Evolutionary conservation across 1,140 invertebrate species (phyloP), one percentile per base, ranked within the genome.

Genomic region (Chymomyza costata): DNA sequence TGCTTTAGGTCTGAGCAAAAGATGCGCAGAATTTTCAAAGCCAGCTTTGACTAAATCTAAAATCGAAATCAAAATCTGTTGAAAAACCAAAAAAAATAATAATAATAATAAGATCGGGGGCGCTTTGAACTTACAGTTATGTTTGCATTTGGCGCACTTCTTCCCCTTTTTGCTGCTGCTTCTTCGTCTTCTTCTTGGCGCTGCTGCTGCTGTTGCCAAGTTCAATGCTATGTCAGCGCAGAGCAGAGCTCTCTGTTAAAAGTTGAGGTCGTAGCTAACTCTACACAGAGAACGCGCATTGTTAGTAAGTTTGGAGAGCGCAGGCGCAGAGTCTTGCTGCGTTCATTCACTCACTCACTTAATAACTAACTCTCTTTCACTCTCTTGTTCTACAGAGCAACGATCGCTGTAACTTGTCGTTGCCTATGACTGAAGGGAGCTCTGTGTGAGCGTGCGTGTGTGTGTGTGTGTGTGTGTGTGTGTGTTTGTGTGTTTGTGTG

Each of bases 201-300:
- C n/a, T n/a, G n/a, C n/a, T n/a, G n/a, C n/a, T n/a, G n/a, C n/a
- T n/a, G 49, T 76, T 74, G n/a, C n/a, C 73, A 78, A 78, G 71
- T 78, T 78, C 71, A 78, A 80, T 70, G 73, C 66, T 76, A 62
- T 43, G 43, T 18, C 47, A 37, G 32, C 34, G 45, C n/a, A n/a
- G n/a, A n/a, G n/a, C 6, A 14, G 17, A 41, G 43, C 7, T 46
- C 28, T 48, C 48, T 66, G 55, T 63, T 63, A 46, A 40, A n/a
- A 25, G 32, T 54, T 47, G 55, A 49, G 53, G 46, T 63, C 54
- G 54, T 21, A 15, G 19, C 43, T 44, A 64, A 60, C 34, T 64
- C 56, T 64, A 34, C 56, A 34, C 28, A 28, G 15, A 44, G 54
- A 58, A 40, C 44, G 38, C 48, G 40, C 16, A 40, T 38, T 56